A percentile compares a stretch with the other conserved stretches of the same genome.
These are phyloP conservation scores for Hippolais icterina DNA, from an alignment of 2,113 vertebrate species.

Conservation along the genomic window DNA sequence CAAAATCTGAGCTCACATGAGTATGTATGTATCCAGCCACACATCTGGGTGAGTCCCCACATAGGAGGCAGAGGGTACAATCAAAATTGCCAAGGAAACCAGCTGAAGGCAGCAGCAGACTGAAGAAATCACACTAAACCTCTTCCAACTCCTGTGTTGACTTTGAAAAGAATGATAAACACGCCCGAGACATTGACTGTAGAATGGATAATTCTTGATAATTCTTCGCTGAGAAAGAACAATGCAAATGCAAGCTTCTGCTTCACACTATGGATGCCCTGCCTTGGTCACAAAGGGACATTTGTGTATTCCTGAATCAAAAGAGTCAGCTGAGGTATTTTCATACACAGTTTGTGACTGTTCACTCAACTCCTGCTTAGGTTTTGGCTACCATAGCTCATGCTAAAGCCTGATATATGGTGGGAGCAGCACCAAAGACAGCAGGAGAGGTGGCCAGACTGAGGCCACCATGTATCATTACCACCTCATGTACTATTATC, in stretches of 20 bases:
- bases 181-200: neutral
- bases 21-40: neutral
- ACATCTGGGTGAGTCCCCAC: neutral
- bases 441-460: neutral
- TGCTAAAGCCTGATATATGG: neutral
- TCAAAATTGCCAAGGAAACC: conserved; percentile 32
- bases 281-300: neutral
- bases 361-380: neutral
- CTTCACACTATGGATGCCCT: neutral
- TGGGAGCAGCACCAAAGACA: neutral
- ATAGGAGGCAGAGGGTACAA: neutral
- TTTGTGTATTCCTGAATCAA: neutral
- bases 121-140: neutral
- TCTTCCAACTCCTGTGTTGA: neutral
- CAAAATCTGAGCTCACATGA: neutral
- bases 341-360: neutral
- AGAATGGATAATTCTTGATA: neutral
- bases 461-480: neutral
- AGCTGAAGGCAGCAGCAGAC: neutral
- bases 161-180: neutral
- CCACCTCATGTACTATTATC: neutral
- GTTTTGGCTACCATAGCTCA: neutral
- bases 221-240: neutral
- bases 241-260: neutral
- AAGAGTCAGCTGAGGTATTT: neutral